Evolutionary conservation across 2,113 vertebrate genomes (phyloP).

Genomic region (Azemiops feae): DNA sequence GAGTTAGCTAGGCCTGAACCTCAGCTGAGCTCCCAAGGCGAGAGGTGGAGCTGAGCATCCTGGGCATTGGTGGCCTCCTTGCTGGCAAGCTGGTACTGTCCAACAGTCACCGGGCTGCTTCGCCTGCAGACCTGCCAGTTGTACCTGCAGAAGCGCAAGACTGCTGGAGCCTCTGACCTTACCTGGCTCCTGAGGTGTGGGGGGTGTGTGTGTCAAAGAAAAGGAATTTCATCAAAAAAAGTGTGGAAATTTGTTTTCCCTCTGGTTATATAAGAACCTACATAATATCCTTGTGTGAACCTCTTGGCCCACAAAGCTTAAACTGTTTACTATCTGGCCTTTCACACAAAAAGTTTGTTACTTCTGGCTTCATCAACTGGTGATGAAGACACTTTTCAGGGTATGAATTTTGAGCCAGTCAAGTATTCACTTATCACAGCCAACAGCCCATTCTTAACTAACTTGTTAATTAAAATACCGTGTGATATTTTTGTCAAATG

Average conservation of each 20-base stretch:
- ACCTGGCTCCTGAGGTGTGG: background rate
- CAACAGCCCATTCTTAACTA: background rate
- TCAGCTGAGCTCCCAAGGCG: background rate
- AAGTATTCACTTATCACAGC: too few species aligned
- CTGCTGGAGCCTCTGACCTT: background rate
- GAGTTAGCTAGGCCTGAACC: background rate
- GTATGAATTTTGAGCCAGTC: too few species aligned
- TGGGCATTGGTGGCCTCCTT: background rate
- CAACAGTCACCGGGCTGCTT: background rate
- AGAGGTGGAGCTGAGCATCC: background rate
- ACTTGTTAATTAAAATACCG: background rate
- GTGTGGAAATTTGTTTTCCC: background rate
- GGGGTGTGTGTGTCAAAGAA: background rate
- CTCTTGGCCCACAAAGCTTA: background rate
- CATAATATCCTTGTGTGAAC: background rate
- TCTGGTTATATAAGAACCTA: background rate
- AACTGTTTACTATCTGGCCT: background rate
- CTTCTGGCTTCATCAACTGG: background rate
- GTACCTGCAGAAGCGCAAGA: background rate
- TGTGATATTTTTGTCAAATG: background rate
- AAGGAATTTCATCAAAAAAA: background rate
- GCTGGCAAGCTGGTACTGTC: background rate
- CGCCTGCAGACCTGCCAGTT: background rate
- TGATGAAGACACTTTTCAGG: too few species aligned
- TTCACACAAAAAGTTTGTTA: background rate